Percentiles rank a stretch among this genome's conserved stretches.
These are phyloP conservation scores for Trialeurodes vaporariorum DNA, from an alignment of 1,140 invertebrate genomes.

Conservation along the genomic window DNA sequence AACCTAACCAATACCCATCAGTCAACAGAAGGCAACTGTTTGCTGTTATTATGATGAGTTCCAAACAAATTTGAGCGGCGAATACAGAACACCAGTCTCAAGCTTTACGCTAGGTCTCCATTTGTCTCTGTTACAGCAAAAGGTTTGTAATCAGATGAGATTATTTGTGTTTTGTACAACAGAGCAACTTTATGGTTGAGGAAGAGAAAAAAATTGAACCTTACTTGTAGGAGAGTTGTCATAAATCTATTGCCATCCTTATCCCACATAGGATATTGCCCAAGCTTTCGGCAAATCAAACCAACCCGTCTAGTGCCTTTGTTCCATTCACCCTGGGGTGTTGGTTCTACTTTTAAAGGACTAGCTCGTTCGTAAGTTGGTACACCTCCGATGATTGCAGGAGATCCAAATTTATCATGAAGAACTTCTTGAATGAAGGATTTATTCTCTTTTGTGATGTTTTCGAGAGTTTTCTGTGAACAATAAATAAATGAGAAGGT, in stretches of 20 bases:
- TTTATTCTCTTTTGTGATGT: slow-evolving; percentile 64
- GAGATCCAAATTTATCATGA: slow-evolving; percentile 45
- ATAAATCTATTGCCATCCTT: slow-evolving; percentile 67
- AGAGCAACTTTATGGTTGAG: too few relatives aligned
- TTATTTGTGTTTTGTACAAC: too few relatives aligned
- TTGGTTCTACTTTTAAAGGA: slow-evolving; percentile 44
- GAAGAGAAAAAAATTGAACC: too few relatives aligned
- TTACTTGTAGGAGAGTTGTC: slow-evolving; percentile 77
- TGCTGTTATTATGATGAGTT: too few relatives aligned
- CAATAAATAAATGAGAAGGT: slow-evolving; percentile 10
- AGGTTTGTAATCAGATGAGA: too few relatives aligned
- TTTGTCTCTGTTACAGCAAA: too few relatives aligned
- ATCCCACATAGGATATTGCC: slow-evolving; percentile 81
- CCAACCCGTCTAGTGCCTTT: slow-evolving; percentile 56
- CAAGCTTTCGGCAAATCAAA: slow-evolving; percentile 85
- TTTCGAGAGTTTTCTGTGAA: slow-evolving; percentile 49
- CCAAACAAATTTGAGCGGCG: too few relatives aligned
- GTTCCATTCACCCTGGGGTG: slow-evolving; percentile 46
- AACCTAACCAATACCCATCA: too few relatives aligned
- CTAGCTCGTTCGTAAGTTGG: slow-evolving; percentile 36
- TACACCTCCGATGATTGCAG: slow-evolving; percentile 34
- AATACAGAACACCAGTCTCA: too few relatives aligned
- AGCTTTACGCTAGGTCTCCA: too few relatives aligned
- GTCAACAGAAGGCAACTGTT: too few relatives aligned
- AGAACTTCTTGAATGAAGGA: slow-evolving; percentile 69